A percentile compares a stretch with the other conserved stretches of the same genome.
Conservation (phyloP, 2,113 vertebrate species). For the Colaptes auratus region DNA sequence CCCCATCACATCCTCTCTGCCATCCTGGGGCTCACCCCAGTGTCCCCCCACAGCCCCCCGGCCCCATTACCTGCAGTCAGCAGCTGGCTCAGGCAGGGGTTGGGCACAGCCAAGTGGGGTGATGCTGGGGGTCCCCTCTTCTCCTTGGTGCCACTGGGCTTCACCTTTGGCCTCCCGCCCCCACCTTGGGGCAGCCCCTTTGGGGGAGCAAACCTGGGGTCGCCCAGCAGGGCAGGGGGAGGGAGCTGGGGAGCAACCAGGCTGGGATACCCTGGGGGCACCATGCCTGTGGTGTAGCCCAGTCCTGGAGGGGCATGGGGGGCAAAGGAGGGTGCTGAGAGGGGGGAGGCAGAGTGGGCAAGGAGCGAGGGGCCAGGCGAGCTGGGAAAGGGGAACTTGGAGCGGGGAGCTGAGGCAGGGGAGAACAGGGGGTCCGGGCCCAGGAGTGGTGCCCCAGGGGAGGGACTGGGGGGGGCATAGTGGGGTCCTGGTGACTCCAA, state of each 20-base stretch:
- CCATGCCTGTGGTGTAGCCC: slow-evolving; percentile 52
- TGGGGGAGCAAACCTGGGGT: not conserved
- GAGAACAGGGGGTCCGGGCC: not conserved
- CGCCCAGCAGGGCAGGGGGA: not conserved
- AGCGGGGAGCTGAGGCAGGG: accelerated
- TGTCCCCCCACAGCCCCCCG: accelerated
- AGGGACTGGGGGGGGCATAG: not conserved
- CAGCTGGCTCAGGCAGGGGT: slow-evolving; percentile 83
- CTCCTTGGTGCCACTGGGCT: slow-evolving; percentile 44
- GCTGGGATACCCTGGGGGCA: slow-evolving; percentile 56
- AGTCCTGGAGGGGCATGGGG: slow-evolving; percentile 20
- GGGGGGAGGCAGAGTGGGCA: slow-evolving; percentile 67
- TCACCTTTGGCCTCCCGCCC: slow-evolving; percentile 70
- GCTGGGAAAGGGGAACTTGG: slow-evolving; percentile 50
- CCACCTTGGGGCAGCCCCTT: slow-evolving; percentile 47
- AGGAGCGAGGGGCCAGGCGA: not conserved
- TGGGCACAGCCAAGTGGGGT: slow-evolving; percentile 7
- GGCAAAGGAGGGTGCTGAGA: slow-evolving; percentile 27
- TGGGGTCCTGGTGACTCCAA: not conserved
- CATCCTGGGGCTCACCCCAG: not conserved
- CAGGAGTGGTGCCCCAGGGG: not conserved
- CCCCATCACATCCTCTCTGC: not conserved
- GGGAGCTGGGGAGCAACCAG: slow-evolving; percentile 35
- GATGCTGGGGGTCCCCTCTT: not conserved
- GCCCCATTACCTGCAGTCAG: slow-evolving; percentile 75